A percentile compares a stretch with the other conserved stretches of the same genome.
phyloP scores from a whole-genome alignment of 2,113 vertebrate species.

The Platysteira castanea region DNA sequence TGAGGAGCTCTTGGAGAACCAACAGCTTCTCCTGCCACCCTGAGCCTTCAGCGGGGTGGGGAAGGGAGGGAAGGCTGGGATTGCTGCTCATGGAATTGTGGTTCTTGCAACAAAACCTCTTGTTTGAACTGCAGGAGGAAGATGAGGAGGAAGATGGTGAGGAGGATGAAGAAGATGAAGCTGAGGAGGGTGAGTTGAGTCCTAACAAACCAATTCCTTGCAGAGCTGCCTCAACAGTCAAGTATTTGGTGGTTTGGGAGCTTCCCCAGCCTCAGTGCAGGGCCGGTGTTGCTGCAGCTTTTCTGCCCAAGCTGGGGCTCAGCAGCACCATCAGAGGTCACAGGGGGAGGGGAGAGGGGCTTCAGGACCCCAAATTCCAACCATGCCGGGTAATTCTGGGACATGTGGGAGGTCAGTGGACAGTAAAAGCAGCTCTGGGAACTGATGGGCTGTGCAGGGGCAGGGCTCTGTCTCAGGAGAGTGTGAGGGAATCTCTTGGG shows the following conservation, averaged over 20 bases:
- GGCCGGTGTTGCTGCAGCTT: background rate
- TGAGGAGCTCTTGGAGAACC: background rate
- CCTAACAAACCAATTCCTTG: background rate
- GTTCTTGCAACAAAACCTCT: background rate
- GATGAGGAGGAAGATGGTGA: constrained; percentile 69
- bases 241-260: background rate
- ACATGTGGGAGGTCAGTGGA: background rate
- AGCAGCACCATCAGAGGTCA: background rate
- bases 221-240: background rate
- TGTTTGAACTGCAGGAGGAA: constrained; percentile 50
- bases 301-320: fast-evolving
- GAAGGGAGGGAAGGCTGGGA: background rate
- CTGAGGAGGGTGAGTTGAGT: constrained; percentile 51
- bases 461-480: background rate
- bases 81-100: background rate
- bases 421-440: background rate
- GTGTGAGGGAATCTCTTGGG: background rate
- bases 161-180: constrained; percentile 66
- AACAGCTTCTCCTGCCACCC: background rate
- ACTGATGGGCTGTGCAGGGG: fast-evolving
- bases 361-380: background rate
- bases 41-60: background rate
- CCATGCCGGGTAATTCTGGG: background rate
- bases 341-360: background rate
- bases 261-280: background rate